Evolutionary conservation across 2,797 vertebrate species (phyloP), one percentile per base, ranked within the genome.

Genomic region (Pseudomugil gertrudae): DNA sequence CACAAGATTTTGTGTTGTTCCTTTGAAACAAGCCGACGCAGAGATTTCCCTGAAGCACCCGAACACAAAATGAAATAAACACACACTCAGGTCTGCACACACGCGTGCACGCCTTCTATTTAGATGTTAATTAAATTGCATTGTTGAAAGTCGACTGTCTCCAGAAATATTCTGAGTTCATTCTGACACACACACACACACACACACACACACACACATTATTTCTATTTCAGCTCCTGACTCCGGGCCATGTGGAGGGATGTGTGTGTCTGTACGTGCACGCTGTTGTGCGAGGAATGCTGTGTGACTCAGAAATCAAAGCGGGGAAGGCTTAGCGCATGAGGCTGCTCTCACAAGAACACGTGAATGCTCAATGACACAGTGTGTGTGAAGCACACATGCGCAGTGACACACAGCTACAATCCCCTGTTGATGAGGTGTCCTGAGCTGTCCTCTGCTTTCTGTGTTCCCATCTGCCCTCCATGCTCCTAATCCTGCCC

Each of bases 391-490:
- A 79, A 10, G 57, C 52, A 36, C 67, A 73, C 52, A 82, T 61
- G 70, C 81, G 69, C 86, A 87, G 40, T 57, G 52, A 57, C 70
- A 69, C 62, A 72, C 52, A 66, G 81, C 29, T 19, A 78, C 81
- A 87, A 85, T 86, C 81, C 78, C 76, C 72, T 75, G 80, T 68
- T 80, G 84, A 84, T 86, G 76, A 83, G 55, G 68, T 50, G 30
- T 89, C 82, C 87, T 81, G 74, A 87, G 69, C 74, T 86, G 85
- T 81, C 74, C 75, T 84, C 78, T 85, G 84, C 74, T 79, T 76
- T 69, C 77, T 76, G 72, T 74, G 67, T 61, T 72, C 83, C 85
- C 80, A 83, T 87, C 84, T 88, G 82, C 68, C 79, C 72, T 66
- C 60, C 0, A 23, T 66, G 55, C 73, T 87, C 72, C 69, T 89